Conservation (phyloP, 2,113 vertebrate genomes). For the Alectura lathami region DNA sequence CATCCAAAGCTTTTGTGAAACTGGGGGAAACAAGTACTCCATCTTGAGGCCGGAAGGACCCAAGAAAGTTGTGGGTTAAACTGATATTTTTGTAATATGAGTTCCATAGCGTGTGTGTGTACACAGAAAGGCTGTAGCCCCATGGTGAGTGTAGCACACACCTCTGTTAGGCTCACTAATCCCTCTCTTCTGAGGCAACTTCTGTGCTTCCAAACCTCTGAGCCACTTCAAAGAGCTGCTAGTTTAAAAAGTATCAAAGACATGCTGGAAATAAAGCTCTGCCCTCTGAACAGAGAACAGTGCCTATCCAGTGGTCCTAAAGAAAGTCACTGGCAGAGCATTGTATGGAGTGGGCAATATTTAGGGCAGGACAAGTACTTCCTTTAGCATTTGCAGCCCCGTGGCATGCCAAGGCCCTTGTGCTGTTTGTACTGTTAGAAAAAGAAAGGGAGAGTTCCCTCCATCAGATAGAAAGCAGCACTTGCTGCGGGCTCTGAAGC, state of each 20-base stretch:
- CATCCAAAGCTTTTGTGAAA: background rate
- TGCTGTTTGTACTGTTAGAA: background rate
- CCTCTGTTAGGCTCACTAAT: slow-evolving; percentile 35
- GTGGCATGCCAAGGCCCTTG: background rate
- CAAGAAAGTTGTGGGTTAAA: background rate
- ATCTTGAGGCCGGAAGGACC: background rate
- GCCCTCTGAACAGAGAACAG: slow-evolving; percentile 12
- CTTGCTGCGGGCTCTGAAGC: background rate
- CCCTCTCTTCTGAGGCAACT: slow-evolving; percentile 25
- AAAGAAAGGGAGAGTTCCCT: background rate
- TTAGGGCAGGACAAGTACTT: slow-evolving; percentile 17
- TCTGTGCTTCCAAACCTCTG: slow-evolving; percentile 46
- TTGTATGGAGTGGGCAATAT: background rate
- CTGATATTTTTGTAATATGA: background rate
- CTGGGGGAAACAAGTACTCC: background rate
- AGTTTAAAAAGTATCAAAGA: slow-evolving; percentile 61
- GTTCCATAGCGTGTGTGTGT: background rate
- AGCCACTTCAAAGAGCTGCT: slow-evolving; percentile 53
- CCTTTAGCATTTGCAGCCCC: slow-evolving; percentile 5
- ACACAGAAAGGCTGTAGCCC: background rate
- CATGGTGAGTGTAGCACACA: background rate
- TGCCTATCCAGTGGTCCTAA: background rate
- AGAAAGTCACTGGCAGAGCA: background rate
- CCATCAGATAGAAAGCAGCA: background rate
- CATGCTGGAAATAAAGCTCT: background rate